phyloP scores from a whole-genome alignment of 2,888 invertebrate species.

The Glaucopsyche alexis region DNA sequence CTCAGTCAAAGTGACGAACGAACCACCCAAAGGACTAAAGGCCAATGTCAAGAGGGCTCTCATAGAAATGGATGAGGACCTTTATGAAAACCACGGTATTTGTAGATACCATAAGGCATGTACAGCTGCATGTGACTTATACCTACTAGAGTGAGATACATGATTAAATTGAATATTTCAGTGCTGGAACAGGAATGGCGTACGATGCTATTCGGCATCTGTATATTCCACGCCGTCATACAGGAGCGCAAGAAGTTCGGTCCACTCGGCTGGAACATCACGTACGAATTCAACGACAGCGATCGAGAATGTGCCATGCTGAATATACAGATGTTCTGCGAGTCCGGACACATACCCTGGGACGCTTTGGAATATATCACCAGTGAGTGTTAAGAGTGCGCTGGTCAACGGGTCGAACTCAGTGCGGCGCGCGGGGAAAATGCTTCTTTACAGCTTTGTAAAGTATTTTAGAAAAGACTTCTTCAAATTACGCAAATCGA shows the following conservation, averaged over 20 bases:
- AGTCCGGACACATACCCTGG: constrained; percentile 87
- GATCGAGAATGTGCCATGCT: constrained; percentile 93
- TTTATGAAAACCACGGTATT: constrained; percentile 89
- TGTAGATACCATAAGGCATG: no score
- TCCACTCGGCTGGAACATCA: constrained; percentile 94
- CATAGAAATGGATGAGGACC: constrained; percentile 86
- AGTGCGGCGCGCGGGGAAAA: no score
- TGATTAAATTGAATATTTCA: constrained; percentile 45
- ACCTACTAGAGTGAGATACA: no score
- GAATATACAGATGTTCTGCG: constrained; percentile 92
- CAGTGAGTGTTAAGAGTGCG: constrained; percentile 77
- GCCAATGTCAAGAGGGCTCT: constrained; percentile 93
- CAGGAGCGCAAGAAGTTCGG: constrained; percentile 96
- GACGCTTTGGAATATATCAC: constrained; percentile 94
- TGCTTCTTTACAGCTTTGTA: no score
- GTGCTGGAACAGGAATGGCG: constrained; percentile 85
- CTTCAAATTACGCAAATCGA: no score
- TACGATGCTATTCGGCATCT: constrained; percentile 88
- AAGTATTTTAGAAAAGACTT: no score
- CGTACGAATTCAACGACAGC: constrained; percentile 95
- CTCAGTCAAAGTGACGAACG: constrained; percentile 96
- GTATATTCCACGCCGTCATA: constrained; percentile 96
- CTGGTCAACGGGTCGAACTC: no score
- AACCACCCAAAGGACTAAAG: constrained; percentile 94
- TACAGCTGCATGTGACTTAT: no score